phyloP scores from a whole-genome alignment of 2,113 vertebrate genomes.

The Eubucco bourcierii region DNA sequence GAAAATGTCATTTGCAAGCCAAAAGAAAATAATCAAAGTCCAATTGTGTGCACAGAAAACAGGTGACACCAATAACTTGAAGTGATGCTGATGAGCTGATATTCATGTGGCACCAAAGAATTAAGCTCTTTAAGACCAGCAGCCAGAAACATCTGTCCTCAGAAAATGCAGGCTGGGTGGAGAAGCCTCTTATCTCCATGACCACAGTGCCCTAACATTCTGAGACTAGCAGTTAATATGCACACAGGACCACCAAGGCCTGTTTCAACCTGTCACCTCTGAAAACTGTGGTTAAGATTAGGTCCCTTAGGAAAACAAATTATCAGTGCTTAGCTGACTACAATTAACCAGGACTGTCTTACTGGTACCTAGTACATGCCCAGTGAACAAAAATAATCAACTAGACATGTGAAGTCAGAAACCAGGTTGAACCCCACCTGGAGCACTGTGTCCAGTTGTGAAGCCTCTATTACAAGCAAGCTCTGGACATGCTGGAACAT shows the following conservation, averaged over 20 bases:
- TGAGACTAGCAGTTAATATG: neutral
- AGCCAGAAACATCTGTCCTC: neutral
- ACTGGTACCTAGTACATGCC: neutral
- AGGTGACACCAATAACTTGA: neutral
- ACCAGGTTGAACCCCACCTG: neutral
- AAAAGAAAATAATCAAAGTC: neutral
- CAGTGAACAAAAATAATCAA: neutral
- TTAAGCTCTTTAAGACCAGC: neutral
- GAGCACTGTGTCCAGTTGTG: too few relatives aligned
- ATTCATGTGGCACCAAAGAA: neutral
- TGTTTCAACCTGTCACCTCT: neutral
- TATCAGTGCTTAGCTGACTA: neutral
- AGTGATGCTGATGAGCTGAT: neutral
- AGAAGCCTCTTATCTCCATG: neutral
- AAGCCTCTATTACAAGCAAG: too few relatives aligned
- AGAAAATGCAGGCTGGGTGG: neutral
- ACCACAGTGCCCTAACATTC: neutral
- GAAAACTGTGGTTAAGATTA: neutral
- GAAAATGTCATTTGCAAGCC: neutral
- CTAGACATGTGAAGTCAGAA: neutral
- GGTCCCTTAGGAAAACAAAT: neutral
- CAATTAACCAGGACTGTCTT: neutral
- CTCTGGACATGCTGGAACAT: too few relatives aligned
- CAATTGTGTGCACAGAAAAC: neutral
- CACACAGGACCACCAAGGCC: neutral